These are phyloP conservation scores for Tanytarsus gracilentus DNA, from an alignment of 2,888 invertebrate genomes.

Conservation along the genomic window DNA sequence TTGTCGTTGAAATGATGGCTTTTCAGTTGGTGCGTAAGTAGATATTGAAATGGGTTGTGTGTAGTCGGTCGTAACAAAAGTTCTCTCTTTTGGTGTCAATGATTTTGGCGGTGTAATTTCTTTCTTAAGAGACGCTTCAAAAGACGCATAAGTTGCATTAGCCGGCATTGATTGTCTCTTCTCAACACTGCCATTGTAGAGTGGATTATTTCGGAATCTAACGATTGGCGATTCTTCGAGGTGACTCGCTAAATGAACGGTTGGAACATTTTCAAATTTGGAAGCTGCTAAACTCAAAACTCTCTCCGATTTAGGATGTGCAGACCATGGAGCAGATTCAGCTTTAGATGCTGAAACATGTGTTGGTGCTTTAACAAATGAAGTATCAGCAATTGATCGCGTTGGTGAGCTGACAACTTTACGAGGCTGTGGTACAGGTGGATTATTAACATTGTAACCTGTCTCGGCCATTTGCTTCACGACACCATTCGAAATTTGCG, in stretches of 20 bases:
- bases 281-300: conserved; percentile 47
- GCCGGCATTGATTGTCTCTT: conserved; percentile 40
- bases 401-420: conserved; percentile 24
- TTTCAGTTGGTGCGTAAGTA: conserved; percentile 44
- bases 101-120: not conserved
- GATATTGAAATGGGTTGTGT: conserved; percentile 41
- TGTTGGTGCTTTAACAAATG: conserved; percentile 35
- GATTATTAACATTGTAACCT: conserved; percentile 8
- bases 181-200: conserved; percentile 21
- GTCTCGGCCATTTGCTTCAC: conserved; percentile 22
- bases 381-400: conserved; percentile 31
- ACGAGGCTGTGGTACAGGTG: conserved; percentile 30
- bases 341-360: conserved; percentile 33
- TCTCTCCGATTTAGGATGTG: conserved; percentile 44
- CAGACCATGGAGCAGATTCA: conserved; percentile 42
- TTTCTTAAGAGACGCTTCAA: not conserved
- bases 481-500: conserved; percentile 15
- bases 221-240: not conserved
- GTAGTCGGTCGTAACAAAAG: conserved; percentile 40
- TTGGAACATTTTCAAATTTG: conserved; percentile 46
- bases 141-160: conserved; percentile 11
- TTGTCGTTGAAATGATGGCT: conserved; percentile 11
- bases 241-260: conserved; percentile 22
- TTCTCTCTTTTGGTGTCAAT: not conserved
- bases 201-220: conserved; percentile 21